phyloP scores from a whole-genome alignment of 2,797 vertebrate genomes.

The Cossypha heuglini region DNA sequence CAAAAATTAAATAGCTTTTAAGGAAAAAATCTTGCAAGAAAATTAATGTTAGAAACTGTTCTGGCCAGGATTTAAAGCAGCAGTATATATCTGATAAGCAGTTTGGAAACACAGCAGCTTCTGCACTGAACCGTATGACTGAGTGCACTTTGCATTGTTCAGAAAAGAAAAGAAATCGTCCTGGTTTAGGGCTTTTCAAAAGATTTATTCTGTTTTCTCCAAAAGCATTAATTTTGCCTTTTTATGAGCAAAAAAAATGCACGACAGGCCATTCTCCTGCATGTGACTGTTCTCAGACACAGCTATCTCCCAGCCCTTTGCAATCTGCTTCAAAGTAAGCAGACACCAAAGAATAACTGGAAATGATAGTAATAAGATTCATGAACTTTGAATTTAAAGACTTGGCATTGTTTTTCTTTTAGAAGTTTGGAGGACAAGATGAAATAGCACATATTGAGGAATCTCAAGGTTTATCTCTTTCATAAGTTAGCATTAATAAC shows the following conservation, averaged over 20 bases:
- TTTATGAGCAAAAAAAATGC: background rate
- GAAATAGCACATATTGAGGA: background rate
- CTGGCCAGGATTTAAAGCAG: background rate
- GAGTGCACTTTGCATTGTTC: conserved; percentile 7
- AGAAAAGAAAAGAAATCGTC: background rate
- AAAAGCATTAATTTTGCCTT: conserved; percentile 19
- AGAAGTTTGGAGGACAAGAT: conserved; percentile 12
- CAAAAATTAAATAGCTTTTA: conserved; percentile 43
- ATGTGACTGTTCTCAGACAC: background rate
- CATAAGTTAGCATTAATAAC: background rate
- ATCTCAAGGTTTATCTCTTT: conserved; percentile 12
- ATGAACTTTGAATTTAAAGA: conserved; percentile 11
- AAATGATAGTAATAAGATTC: conserved; percentile 24
- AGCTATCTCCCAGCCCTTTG: background rate
- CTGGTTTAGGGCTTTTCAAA: background rate
- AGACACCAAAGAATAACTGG: background rate
- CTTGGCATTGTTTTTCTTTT: background rate
- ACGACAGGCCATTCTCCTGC: background rate
- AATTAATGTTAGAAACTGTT: conserved; percentile 12
- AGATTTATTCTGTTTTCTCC: conserved; percentile 20
- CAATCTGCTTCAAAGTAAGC: conserved; percentile 42
- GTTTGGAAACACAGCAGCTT: conserved; percentile 19
- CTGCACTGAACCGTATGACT: background rate
- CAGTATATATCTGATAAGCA: background rate
- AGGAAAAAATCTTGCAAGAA: background rate